Evolutionary conservation across 1,140 invertebrate species (phyloP).

Genomic region (Drosophila nebulosa): DNA sequence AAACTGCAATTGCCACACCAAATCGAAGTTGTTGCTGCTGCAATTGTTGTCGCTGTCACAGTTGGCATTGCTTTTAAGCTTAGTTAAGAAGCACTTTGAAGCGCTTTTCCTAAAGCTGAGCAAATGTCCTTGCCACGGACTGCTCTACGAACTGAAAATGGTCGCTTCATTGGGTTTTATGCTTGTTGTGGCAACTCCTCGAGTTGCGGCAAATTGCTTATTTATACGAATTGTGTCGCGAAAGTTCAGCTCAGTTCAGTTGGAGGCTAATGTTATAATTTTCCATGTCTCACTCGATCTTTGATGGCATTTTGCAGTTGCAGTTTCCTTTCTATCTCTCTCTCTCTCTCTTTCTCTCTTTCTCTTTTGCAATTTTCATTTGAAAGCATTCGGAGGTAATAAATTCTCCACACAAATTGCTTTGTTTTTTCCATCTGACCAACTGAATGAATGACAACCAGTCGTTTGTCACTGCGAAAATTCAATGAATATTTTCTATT

Average conservation of each 20-base stretch:
- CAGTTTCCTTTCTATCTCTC: not conserved
- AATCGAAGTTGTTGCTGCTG: constrained; percentile 41
- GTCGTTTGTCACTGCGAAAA: constrained; percentile 71
- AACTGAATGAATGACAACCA: constrained; percentile 51
- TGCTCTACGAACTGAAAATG: constrained; percentile 32
- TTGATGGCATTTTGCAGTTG: constrained; percentile 26
- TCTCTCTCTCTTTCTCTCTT: not conserved
- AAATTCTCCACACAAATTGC: constrained; percentile 46
- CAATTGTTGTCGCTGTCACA: constrained; percentile 23
- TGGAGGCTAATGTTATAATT: not conserved
- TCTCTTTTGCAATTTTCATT: constrained; percentile 5
- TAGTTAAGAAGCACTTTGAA: constrained; percentile 68
- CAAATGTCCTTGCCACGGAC: constrained; percentile 38
- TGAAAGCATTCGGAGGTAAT: constrained; percentile 30
- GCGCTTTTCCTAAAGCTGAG: constrained; percentile 60
- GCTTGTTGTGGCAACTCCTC: constrained; percentile 19
- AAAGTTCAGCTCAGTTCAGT: not conserved
- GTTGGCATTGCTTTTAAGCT: constrained; percentile 69
- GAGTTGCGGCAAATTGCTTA: constrained; percentile 55
- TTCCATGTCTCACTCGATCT: constrained; percentile 5
- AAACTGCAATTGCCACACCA: constrained; percentile 51
- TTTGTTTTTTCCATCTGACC: constrained; percentile 19
- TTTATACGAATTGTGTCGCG: constrained; percentile 51
- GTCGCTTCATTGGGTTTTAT: constrained; percentile 64
- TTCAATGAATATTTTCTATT: constrained; percentile 71